Evolutionary conservation across 2,113 vertebrate species (phyloP).

Genomic region (Opisthocomus hoazin): DNA sequence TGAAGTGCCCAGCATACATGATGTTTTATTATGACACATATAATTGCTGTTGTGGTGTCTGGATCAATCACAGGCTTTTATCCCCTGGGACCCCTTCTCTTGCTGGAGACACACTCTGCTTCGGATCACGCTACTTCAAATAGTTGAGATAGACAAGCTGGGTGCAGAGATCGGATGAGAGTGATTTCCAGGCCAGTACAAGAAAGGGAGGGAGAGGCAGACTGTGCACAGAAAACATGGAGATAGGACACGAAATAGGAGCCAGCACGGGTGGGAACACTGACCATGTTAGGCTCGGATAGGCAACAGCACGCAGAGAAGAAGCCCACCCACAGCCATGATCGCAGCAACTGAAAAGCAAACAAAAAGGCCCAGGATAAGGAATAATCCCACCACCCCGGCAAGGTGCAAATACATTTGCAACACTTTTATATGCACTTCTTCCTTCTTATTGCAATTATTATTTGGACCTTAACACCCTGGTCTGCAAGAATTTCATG

Average conservation of each 20-base stretch:
- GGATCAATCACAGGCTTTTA: background rate
- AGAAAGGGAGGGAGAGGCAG: constrained; percentile 36
- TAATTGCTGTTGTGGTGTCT: background rate
- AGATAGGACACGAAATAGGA: constrained; percentile 45
- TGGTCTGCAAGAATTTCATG: background rate
- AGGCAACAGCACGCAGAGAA: constrained; percentile 79
- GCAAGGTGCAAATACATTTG: constrained; percentile 46
- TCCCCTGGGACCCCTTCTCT: background rate
- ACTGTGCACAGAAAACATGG: constrained; percentile 43
- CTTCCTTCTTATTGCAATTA: background rate
- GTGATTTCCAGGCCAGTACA: constrained; percentile 13
- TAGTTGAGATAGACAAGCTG: background rate
- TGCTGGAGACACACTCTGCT: background rate
- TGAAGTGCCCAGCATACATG: background rate
- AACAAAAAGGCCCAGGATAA: constrained; percentile 77
- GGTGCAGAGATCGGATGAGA: background rate
- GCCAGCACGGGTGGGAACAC: constrained; percentile 64
- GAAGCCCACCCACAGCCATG: constrained; percentile 79
- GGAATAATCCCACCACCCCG: constrained; percentile 62
- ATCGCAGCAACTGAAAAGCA: constrained; percentile 80
- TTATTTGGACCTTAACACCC: background rate
- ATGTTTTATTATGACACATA: background rate
- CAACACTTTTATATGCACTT: background rate
- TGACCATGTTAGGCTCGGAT: constrained; percentile 81
- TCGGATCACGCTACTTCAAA: background rate